These are phyloP conservation scores for Brachyrhaphis roseni DNA, from an alignment of 2,797 vertebrate species.

Conservation along the genomic window DNA sequence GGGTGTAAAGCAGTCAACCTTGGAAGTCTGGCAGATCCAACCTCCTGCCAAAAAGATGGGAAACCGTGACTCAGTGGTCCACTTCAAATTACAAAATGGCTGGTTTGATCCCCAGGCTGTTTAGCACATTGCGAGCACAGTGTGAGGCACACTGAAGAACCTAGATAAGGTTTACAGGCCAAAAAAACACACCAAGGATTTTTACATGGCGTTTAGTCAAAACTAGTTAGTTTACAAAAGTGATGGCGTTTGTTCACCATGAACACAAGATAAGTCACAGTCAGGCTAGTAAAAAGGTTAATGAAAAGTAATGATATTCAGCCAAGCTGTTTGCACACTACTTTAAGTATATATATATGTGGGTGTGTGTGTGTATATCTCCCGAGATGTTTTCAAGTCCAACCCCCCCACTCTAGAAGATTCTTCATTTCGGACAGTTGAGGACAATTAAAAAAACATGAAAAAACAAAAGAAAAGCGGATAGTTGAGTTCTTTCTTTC, in stretches of 20 bases:
- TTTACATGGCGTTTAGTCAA: background rate
- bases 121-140: background rate
- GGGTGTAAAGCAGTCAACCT: slow-evolving; percentile 6
- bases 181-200: background rate
- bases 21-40: background rate
- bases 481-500: too few relatives aligned
- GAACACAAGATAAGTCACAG: background rate
- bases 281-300: background rate
- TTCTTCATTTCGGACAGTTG: too few relatives aligned
- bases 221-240: background rate
- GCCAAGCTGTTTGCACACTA: background rate
- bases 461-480: too few relatives aligned
- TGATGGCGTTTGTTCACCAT: background rate
- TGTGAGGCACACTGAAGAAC: background rate
- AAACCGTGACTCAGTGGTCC: slow-evolving; percentile 6
- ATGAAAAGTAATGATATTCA: background rate
- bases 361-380: too few relatives aligned
- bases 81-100: slow-evolving; percentile 9
- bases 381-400: too few relatives aligned
- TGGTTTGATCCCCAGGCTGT: slow-evolving; percentile 7
- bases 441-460: too few relatives aligned
- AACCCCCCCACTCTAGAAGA: too few relatives aligned
- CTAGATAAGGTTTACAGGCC: background rate
- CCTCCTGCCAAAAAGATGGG: slow-evolving; percentile 6
- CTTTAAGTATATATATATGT: too few relatives aligned